phyloP scores from a whole-genome alignment of 2,888 invertebrate species.

The Agrotis puta region DNA sequence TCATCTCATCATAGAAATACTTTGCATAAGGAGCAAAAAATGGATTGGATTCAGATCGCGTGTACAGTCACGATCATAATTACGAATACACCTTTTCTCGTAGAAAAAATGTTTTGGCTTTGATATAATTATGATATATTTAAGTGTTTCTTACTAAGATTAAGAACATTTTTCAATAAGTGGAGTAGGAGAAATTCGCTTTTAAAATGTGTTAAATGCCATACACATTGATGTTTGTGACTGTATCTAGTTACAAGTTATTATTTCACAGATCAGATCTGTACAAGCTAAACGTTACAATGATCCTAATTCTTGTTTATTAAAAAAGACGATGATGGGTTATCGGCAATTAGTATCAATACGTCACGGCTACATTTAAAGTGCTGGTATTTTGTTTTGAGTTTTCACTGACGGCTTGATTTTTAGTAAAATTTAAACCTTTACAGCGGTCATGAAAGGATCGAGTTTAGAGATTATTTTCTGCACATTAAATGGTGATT shows the following conservation, averaged over 20 bases:
- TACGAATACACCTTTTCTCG: too few species aligned
- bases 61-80: neutral
- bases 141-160: too few species aligned
- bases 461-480: too few species aligned
- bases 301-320: slow-evolving; percentile 11
- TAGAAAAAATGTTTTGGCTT: too few species aligned
- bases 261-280: slow-evolving; percentile 33
- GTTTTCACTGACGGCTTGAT: too few species aligned
- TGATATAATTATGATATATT: too few species aligned
- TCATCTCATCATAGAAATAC: slow-evolving; percentile 45
- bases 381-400: too few species aligned
- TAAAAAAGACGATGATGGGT: slow-evolving; percentile 16
- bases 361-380: neutral
- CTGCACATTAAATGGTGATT: too few species aligned
- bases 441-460: neutral
- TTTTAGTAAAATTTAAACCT: neutral
- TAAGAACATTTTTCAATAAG: too few species aligned
- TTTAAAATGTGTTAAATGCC: neutral
- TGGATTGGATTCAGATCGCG: slow-evolving; percentile 45
- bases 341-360: neutral
- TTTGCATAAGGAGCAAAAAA: slow-evolving; percentile 57
- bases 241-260: slow-evolving; percentile 16
- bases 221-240: neutral
- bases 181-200: neutral
- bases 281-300: slow-evolving; percentile 24